phyloP scores from a whole-genome alignment of 1,140 invertebrate genomes.

The Ips nitidus region DNA sequence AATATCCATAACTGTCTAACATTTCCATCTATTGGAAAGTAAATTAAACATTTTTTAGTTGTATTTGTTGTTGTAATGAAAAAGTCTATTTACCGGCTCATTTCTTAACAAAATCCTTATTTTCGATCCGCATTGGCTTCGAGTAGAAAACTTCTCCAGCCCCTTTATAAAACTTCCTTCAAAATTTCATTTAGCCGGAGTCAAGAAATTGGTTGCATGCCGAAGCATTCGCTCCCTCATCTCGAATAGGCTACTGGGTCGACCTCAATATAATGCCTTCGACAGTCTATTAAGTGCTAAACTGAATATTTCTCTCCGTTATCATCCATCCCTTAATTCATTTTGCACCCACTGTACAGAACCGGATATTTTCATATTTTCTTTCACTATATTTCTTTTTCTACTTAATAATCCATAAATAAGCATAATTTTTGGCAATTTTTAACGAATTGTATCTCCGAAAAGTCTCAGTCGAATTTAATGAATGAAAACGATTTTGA shows the following conservation, averaged over 20 bases:
- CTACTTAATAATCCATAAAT: no score
- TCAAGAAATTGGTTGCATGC: constrained; percentile 41
- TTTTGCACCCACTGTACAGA: neutral
- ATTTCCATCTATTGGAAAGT: no score
- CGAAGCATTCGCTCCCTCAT: constrained; percentile 39
- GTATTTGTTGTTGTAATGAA: neutral
- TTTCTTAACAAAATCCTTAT: constrained; percentile 10
- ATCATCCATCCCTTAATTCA: constrained; percentile 20
- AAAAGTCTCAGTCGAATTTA: no score
- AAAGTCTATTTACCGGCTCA: constrained; percentile 10
- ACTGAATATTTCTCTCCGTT: constrained; percentile 27
- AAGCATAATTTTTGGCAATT: no score
- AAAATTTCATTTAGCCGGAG: constrained; percentile 40
- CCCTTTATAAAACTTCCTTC: constrained; percentile 29
- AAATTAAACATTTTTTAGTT: no score
- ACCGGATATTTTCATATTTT: neutral
- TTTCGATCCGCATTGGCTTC: neutral
- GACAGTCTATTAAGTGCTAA: constrained; percentile 43
- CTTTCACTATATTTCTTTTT: no score
- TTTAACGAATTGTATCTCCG: no score
- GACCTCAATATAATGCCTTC: constrained; percentile 44
- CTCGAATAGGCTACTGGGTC: constrained; percentile 43
- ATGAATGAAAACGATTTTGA: no score
- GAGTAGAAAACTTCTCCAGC: constrained; percentile 18
- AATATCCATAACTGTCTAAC: no score